Conservation (phyloP, 2,888 invertebrate species). For the Drosophila kuntzei region DNA sequence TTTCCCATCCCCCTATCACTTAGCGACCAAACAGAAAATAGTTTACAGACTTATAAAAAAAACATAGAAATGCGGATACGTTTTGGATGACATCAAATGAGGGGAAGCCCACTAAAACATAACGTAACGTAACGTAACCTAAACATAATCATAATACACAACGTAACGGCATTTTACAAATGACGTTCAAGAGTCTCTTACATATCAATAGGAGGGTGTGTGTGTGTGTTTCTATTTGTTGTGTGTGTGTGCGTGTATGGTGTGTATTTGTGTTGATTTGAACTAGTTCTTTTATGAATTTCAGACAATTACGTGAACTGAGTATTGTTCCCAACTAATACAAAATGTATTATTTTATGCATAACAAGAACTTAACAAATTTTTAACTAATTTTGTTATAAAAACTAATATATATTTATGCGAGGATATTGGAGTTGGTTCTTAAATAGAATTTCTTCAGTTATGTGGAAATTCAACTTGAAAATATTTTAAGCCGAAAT, state of each 20-base stretch:
- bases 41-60: slow-evolving; percentile 53
- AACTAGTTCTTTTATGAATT: slow-evolving; percentile 8
- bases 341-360: neutral
- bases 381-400: neutral
- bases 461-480: too few relatives aligned
- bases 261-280: neutral
- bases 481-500: too few relatives aligned
- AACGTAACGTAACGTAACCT: slow-evolving; percentile 57
- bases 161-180: slow-evolving; percentile 77
- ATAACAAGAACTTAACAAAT: slow-evolving; percentile 1
- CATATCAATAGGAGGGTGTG: slow-evolving; percentile 26
- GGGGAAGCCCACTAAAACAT: slow-evolving; percentile 66
- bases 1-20: slow-evolving; percentile 68
- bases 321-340: slow-evolving; percentile 1
- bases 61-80: slow-evolving; percentile 61
- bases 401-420: neutral
- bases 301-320: neutral
- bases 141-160: slow-evolving; percentile 66
- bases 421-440: neutral
- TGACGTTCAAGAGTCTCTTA: slow-evolving; percentile 63
- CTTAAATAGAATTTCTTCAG: neutral
- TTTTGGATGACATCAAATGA: slow-evolving; percentile 46
- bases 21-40: slow-evolving; percentile 66
- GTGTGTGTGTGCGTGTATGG: slow-evolving; percentile 21
- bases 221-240: slow-evolving; percentile 20